Conservation (phyloP, 2,113 vertebrate species). For the Callocephalon fimbriatum region DNA sequence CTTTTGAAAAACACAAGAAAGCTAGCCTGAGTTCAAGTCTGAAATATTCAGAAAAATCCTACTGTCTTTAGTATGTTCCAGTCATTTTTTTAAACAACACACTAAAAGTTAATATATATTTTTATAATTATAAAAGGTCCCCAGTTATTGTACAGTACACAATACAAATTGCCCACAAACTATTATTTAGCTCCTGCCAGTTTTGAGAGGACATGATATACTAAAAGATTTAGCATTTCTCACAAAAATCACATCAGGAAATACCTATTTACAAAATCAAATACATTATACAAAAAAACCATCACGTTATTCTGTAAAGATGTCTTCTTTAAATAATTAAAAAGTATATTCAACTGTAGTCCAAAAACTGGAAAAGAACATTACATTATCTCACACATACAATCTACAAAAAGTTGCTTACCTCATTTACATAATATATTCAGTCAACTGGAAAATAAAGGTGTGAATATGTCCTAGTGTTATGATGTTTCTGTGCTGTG, state of each 20-base stretch:
- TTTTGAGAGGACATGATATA: conserved; percentile 88
- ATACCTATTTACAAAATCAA: conserved; percentile 91
- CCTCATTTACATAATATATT: conserved; percentile 87
- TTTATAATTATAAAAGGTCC: conserved; percentile 90
- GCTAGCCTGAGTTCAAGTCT: conserved; percentile 91
- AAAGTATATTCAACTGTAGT: conserved; percentile 88
- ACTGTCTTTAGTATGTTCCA: conserved; percentile 91
- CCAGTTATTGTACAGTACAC: conserved; percentile 89
- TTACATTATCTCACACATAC: conserved; percentile 89
- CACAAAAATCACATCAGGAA: conserved; percentile 91
- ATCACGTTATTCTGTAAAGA: conserved; percentile 88
- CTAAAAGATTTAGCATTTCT: conserved; percentile 90
- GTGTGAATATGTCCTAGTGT: conserved; percentile 80
- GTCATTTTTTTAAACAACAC: conserved; percentile 90
- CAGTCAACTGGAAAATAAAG: conserved; percentile 83
- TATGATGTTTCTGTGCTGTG: conserved; percentile 82
- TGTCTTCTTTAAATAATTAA: conserved; percentile 88
- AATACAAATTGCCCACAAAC: conserved; percentile 88
- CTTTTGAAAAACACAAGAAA: conserved; percentile 91
- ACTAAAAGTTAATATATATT: conserved; percentile 91
- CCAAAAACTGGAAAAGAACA: conserved; percentile 88
- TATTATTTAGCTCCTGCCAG: conserved; percentile 87
- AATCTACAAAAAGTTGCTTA: conserved; percentile 87
- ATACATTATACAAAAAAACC: conserved; percentile 88
- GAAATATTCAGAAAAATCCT: conserved; percentile 93